Evolutionary conservation across 2,888 invertebrate genomes (phyloP).

Genomic region (Alentia gelatinosa): DNA sequence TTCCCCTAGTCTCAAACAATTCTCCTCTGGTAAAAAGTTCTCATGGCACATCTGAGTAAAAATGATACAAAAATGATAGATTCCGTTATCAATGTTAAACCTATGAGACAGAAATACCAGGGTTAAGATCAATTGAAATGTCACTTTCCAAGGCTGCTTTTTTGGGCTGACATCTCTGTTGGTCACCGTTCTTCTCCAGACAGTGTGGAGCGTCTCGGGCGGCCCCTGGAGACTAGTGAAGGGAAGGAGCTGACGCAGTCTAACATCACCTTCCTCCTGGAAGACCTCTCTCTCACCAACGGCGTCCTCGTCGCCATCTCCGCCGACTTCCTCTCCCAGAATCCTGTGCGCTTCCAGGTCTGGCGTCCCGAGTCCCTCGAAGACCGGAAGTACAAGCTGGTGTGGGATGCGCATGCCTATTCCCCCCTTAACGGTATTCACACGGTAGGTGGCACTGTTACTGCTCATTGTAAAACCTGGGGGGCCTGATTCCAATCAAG

Average conservation of each 20-base stretch:
- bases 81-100: too few relatives aligned
- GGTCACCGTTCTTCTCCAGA: not conserved
- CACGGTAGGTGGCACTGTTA: not conserved
- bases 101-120: too few relatives aligned
- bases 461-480: too few relatives aligned
- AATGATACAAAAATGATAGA: too few relatives aligned
- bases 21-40: too few relatives aligned
- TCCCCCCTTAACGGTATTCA: not conserved
- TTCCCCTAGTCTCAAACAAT: too few relatives aligned
- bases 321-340: conserved; percentile 30
- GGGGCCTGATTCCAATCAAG: too few relatives aligned
- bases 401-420: not conserved
- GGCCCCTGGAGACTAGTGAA: not conserved
- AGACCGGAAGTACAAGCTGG: conserved; percentile 27
- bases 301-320: conserved; percentile 44
- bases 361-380: conserved; percentile 4
- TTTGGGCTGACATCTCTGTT: too few relatives aligned
- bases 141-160: too few relatives aligned
- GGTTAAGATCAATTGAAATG: too few relatives aligned
- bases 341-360: not conserved
- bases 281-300: conserved; percentile 19
- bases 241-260: not conserved
- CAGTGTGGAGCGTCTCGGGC: not conserved
- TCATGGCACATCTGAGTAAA: too few relatives aligned
- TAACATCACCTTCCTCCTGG: conserved; percentile 52